These are phyloP conservation scores for Cenopis cana DNA, from an alignment of 2,888 invertebrate species.

Conservation along the genomic window DNA sequence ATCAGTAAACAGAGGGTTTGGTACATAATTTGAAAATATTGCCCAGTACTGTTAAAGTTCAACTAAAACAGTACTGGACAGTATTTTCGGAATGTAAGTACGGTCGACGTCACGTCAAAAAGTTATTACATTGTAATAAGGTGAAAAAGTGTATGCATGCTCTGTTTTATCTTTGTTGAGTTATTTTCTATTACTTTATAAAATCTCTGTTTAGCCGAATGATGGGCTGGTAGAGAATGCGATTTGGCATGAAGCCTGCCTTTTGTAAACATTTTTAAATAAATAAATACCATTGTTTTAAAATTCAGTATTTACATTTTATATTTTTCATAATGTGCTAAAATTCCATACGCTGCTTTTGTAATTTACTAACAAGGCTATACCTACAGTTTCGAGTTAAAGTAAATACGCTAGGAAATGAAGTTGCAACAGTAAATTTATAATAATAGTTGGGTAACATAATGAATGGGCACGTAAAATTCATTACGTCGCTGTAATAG, in stretches of 20 bases:
- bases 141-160: no score
- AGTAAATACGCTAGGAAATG: slow-evolving; percentile 22
- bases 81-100: no score
- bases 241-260: no score
- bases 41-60: no score
- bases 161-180: no score
- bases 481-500: neutral
- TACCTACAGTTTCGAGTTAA: slow-evolving; percentile 3
- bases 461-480: slow-evolving; percentile 7
- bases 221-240: no score
- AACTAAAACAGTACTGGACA: no score
- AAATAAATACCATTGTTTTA: neutral
- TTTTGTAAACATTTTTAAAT: no score
- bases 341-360: neutral
- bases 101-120: no score
- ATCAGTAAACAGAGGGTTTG: slow-evolving; percentile 7
- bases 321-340: neutral
- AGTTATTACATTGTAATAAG: no score
- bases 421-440: slow-evolving; percentile 14
- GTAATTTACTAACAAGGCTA: slow-evolving; percentile 11
- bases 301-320: neutral
- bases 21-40: neutral
- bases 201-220: no score
- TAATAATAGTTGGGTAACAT: slow-evolving; percentile 19
- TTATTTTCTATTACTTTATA: no score